Base-by-base conservation (phyloP, 2,113 vertebrate genomes). In the Hippoglossus stenolepis region DNA sequence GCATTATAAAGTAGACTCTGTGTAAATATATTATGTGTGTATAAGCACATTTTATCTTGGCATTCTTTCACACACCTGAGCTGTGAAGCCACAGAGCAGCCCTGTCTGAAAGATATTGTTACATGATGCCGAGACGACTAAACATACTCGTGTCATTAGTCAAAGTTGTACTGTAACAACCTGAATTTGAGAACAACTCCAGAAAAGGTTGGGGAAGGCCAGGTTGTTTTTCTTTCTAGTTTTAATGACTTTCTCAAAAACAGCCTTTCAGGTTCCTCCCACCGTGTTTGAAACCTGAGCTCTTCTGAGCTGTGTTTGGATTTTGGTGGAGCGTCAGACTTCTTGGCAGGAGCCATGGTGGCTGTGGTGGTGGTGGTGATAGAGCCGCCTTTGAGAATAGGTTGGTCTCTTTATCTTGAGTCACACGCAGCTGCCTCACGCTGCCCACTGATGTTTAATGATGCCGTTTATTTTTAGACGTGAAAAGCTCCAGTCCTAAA, bases 261-360 rank as follows among this genome's bases (percentile, higher is more conserved):
- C 43, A 5, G 21, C 24, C 65, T 73, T 70, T 60, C 20, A 10
- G 38, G 45, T 78, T 83, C 69, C 75, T 86, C 83, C 64, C 67
- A 62, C 72, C 71, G 65, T 43, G 45, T 80, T 73, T 88, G 90
- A 90, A 91, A 90, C 84, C 56, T 84, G 90, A 91, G 77, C 78
- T 31, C 70, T 51, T 76, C 49, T 49, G 18, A 45, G 72, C 72
- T 77, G 18, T 81, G 75, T 88, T 85, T 85, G 76, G 79, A 75
- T 79, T 82, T 76, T 67, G 69, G 43, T 81, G 63, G 54, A 54
- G 26, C 31, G 2, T 79, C 70, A 83, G 66, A 72, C 70, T 79
- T 38, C 51, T 90, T 85, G 81, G 70, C 84, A 70, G 58, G 69
- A 79, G 21, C 40, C 79, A 38, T 63, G 49, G 40, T 79, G 58